These are phyloP conservation scores for Trichonephila inaurata DNA, from an alignment of 1,140 invertebrate genomes.

Conservation along the genomic window DNA sequence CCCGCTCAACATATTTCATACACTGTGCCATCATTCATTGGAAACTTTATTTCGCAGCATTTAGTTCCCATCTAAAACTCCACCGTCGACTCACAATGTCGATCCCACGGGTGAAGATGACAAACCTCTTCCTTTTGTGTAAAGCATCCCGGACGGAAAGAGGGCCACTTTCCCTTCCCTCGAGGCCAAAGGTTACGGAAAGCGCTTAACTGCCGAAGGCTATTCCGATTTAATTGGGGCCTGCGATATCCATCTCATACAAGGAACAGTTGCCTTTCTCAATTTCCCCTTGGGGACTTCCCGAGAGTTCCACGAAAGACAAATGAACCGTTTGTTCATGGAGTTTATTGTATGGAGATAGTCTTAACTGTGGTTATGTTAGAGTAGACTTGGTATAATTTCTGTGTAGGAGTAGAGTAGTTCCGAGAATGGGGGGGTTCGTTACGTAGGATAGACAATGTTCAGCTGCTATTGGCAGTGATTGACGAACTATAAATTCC, in stretches of 20 bases:
- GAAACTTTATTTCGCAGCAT: too few relatives aligned
- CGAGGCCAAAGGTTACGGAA: neutral
- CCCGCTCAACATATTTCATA: too few relatives aligned
- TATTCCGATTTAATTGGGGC: neutral
- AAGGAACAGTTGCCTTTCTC: neutral
- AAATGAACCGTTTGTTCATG: neutral
- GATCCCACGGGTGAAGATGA: neutral
- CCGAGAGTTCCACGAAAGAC: neutral
- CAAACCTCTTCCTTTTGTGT: neutral
- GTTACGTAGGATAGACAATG: neutral
- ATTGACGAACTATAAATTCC: too few relatives aligned
- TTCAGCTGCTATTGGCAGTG: too few relatives aligned
- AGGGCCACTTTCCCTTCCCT: neutral
- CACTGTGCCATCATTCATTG: too few relatives aligned
- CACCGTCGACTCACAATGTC: neutral
- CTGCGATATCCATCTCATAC: neutral
- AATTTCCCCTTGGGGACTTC: neutral
- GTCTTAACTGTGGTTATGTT: neutral
- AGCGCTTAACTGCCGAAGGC: neutral
- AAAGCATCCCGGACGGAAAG: neutral
- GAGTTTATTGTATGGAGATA: neutral
- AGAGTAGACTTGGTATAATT: neutral
- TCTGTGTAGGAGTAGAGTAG: neutral
- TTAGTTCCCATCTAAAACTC: too few relatives aligned
- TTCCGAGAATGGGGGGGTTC: neutral